These are phyloP conservation scores for Stichodactyla mertensii DNA, from an alignment of 64 coral and sea anemone genomes.

Conservation along the genomic window DNA sequence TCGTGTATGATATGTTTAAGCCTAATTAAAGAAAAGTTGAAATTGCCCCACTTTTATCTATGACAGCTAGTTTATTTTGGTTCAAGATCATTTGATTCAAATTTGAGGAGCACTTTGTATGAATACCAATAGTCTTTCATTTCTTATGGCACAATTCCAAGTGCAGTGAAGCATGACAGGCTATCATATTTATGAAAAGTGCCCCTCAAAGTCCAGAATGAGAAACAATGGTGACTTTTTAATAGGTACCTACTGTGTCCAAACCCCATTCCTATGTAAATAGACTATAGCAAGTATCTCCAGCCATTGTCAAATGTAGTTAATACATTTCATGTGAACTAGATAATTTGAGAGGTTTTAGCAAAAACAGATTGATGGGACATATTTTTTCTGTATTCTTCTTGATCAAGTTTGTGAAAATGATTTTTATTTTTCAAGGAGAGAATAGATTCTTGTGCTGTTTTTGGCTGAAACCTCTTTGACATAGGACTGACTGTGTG, in stretches of 20 bases:
- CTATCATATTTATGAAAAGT: too few relatives aligned
- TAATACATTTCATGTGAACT: not conserved
- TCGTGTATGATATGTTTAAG: too few relatives aligned
- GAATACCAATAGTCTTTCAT: too few relatives aligned
- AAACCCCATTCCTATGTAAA: not conserved
- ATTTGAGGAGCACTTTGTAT: too few relatives aligned
- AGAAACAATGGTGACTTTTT: too few relatives aligned
- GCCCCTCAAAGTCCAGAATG: too few relatives aligned
- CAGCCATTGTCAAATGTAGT: not conserved
- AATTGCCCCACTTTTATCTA: too few relatives aligned
- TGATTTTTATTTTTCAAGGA: not conserved
- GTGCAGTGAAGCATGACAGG: too few relatives aligned
- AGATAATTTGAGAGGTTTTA: not conserved
- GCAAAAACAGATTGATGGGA: not conserved
- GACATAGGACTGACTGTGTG: not conserved
- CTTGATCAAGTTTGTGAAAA: constrained; percentile 4
- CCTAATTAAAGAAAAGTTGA: too few relatives aligned
- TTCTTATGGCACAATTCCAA: too few relatives aligned
- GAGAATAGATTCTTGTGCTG: not conserved
- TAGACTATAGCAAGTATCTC: not conserved
- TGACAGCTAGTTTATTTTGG: too few relatives aligned
- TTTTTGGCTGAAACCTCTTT: not conserved
- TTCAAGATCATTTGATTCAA: too few relatives aligned
- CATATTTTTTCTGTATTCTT: not conserved
- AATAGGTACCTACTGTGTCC: not conserved